Evolutionary conservation across 2,888 invertebrate species (phyloP).

Genomic region (Villa cingulata): DNA sequence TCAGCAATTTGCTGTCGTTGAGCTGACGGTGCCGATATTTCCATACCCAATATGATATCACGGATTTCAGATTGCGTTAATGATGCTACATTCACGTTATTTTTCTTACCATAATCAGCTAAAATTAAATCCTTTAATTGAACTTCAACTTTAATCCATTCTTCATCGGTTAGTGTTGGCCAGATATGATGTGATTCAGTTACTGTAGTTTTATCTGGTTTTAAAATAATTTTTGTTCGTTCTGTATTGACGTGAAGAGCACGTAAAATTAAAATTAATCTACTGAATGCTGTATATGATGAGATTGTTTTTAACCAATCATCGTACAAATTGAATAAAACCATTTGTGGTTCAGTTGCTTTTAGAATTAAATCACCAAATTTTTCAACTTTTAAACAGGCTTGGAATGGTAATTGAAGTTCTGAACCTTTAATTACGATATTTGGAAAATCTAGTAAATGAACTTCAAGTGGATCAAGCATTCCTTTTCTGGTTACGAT

Average conservation of each 20-base stretch:
- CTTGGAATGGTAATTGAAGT: slow-evolving; percentile 96
- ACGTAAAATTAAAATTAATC: slow-evolving; percentile 88
- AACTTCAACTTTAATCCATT: slow-evolving; percentile 99
- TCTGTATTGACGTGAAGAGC: slow-evolving; percentile 99
- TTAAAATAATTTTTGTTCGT: slow-evolving; percentile 93
- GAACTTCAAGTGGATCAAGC: slow-evolving; percentile 99
- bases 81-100: slow-evolving; percentile 98
- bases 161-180: slow-evolving; percentile 94
- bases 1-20: slow-evolving; percentile 99
- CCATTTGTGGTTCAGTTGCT: slow-evolving; percentile 99
- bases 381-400: slow-evolving; percentile 96
- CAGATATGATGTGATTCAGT: slow-evolving; percentile 99
- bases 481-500: slow-evolving; percentile 99
- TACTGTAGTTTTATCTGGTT: slow-evolving; percentile 97
- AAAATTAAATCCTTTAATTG: slow-evolving; percentile 95
- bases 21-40: slow-evolving; percentile 97
- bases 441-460: slow-evolving; percentile 99
- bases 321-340: slow-evolving; percentile 96
- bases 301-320: slow-evolving; percentile 99
- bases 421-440: slow-evolving; percentile 99
- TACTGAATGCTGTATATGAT: slow-evolving; percentile 96
- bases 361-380: slow-evolving; percentile 98
- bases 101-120: slow-evolving; percentile 99
- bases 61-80: slow-evolving; percentile 98
- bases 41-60: slow-evolving; percentile 99